These are phyloP conservation scores for Aleiodes leptofemur DNA, from an alignment of 2,888 invertebrate genomes.

Conservation along the genomic window DNA sequence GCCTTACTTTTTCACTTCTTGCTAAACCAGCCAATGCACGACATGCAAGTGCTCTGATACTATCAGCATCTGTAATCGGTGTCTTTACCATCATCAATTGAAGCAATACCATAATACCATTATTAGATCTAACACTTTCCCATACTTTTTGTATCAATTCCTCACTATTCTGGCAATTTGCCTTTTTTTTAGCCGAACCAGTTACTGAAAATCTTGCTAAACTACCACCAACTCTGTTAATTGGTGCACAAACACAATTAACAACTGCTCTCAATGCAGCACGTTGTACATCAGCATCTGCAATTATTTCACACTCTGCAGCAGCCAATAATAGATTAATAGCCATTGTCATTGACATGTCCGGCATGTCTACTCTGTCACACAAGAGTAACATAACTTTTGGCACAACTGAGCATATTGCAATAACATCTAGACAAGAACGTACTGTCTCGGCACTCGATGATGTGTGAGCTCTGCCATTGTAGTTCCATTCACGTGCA, in stretches of 20 bases:
- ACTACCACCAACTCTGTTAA: conserved; percentile 80
- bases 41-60: conserved; percentile 94
- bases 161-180: conserved; percentile 82
- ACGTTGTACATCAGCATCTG: conserved; percentile 94
- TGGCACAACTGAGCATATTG: conserved; percentile 93
- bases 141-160: conserved; percentile 94
- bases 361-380: conserved; percentile 86
- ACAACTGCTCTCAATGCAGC: conserved; percentile 93
- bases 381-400: conserved; percentile 85
- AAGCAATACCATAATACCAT: conserved; percentile 96
- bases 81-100: conserved; percentile 93
- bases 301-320: conserved; percentile 93
- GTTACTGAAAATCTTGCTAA: conserved; percentile 76
- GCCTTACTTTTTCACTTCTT: conserved; percentile 93
- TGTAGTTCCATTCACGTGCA: conserved; percentile 94
- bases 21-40: conserved; percentile 94
- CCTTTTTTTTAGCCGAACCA: conserved; percentile 80
- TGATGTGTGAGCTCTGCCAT: conserved; percentile 80
- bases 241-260: conserved; percentile 95
- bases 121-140: conserved; percentile 95
- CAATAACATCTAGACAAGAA: conserved; percentile 90
- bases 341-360: conserved; percentile 84
- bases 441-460: conserved; percentile 87
- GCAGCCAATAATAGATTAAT: conserved; percentile 77
- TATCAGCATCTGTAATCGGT: conserved; percentile 98